A percentile compares a stretch with the other conserved stretches of the same genome.
Evolutionary conservation across 2,113 vertebrate genomes (phyloP).

Genomic region (Gyps fulvus): DNA sequence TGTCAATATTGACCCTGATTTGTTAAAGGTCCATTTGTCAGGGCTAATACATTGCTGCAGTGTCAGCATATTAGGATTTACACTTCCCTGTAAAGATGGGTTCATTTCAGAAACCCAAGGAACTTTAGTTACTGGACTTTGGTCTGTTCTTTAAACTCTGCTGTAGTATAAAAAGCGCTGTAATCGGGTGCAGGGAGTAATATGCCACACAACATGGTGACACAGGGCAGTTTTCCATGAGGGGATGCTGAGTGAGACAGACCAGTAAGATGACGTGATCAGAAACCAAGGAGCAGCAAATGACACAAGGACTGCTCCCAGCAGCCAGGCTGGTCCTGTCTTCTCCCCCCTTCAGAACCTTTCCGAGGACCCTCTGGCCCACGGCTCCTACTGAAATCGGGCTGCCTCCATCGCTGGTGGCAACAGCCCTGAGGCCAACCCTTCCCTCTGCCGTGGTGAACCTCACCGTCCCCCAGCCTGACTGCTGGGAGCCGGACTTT

Average conservation of each 20-base stretch:
- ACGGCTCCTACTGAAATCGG: not conserved
- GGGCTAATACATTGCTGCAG: not conserved
- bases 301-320: not conserved
- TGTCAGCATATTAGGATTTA: not conserved
- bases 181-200: not conserved
- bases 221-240: not conserved
- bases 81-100: not conserved
- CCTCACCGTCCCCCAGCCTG: not conserved
- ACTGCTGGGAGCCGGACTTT: not conserved
- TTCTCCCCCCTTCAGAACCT: not conserved
- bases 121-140: not conserved
- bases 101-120: not conserved
- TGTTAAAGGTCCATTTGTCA: not conserved
- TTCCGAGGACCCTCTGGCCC: not conserved
- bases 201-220: not conserved
- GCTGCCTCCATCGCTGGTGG: not conserved
- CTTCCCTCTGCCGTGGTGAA: rapidly evolving
- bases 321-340: not conserved
- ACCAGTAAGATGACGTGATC: rapidly evolving
- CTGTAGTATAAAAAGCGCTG: not conserved
- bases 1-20: not conserved
- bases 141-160: not conserved
- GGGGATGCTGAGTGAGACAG: not conserved
- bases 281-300: not conserved
- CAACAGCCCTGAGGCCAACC: not conserved